Evolutionary conservation across 1,140 invertebrate species (phyloP).

Genomic region (Drosophila funebris): DNA sequence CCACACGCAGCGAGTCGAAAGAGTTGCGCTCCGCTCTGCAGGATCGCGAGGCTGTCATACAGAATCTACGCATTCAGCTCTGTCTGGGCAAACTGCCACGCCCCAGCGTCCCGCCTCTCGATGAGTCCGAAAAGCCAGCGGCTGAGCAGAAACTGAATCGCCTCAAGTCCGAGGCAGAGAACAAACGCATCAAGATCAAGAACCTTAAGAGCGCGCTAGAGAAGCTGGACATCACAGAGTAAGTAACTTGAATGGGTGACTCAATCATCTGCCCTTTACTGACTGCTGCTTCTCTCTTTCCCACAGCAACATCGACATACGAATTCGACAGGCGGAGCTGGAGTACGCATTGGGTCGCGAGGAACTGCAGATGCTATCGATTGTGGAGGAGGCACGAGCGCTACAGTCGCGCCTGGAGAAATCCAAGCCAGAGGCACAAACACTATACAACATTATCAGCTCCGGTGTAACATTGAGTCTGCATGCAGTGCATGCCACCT

Average conservation of each 20-base stretch:
- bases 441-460: conserved; percentile 74
- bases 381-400: conserved; percentile 92
- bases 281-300: background rate
- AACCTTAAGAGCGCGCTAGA: conserved; percentile 90
- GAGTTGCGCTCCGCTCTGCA: conserved; percentile 88
- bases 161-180: conserved; percentile 88
- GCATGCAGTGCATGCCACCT: conserved; percentile 87
- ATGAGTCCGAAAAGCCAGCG: conserved; percentile 75
- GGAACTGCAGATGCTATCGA: conserved; percentile 92
- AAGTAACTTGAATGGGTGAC: conserved; percentile 62
- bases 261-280: conserved; percentile 2
- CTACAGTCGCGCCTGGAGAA: conserved; percentile 90
- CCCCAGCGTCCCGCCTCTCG: conserved; percentile 81
- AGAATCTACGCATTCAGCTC: conserved; percentile 86
- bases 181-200: conserved; percentile 90
- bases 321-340: conserved; percentile 94
- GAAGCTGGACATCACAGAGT: conserved; percentile 91
- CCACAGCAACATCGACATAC: conserved; percentile 93
- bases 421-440: conserved; percentile 76
- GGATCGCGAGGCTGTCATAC: conserved; percentile 93
- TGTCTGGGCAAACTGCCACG: conserved; percentile 82
- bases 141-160: conserved; percentile 88
- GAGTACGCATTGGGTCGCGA: conserved; percentile 94
- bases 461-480: conserved; percentile 85
- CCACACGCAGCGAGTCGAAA: conserved; percentile 86